These are phyloP conservation scores for Acanthochromis polyacanthus DNA, from an alignment of 2,113 vertebrate genomes.

Conservation along the genomic window DNA sequence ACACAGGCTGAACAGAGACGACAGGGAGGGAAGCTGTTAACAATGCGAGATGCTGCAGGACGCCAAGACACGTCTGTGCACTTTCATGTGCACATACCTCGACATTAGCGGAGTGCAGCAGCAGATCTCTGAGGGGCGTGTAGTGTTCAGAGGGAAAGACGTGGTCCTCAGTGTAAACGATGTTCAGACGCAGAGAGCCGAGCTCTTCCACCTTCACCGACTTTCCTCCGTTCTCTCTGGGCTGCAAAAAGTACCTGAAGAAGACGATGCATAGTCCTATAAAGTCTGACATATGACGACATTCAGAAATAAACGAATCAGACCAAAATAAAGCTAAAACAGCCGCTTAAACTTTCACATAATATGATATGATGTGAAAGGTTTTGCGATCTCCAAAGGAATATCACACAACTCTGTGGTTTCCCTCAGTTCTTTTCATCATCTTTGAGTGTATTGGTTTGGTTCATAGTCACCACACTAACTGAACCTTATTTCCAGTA, in stretches of 20 bases:
- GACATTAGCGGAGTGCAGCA: conserved; percentile 91
- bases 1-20: conserved; percentile 89
- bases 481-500: too few species aligned
- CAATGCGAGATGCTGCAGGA: not conserved
- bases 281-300: not conserved
- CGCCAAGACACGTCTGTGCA: not conserved
- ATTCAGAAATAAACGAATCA: not conserved
- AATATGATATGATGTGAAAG: too few species aligned
- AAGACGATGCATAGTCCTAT: not conserved
- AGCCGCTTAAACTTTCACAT: too few species aligned
- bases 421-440: too few species aligned
- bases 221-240: conserved; percentile 94
- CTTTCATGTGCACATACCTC: conserved; percentile 82
- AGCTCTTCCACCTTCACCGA: conserved; percentile 94
- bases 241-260: conserved; percentile 96
- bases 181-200: conserved; percentile 95
- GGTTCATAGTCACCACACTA: too few species aligned
- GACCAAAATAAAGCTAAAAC: too few species aligned
- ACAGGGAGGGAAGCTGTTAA: not conserved
- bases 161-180: conserved; percentile 98
- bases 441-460: too few species aligned
- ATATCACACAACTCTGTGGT: too few species aligned
- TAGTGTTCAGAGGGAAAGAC: conserved; percentile 96
- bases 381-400: too few species aligned
- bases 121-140: conserved; percentile 91